These are phyloP conservation scores for Drosophila greeni DNA, from an alignment of 2,888 invertebrate species.

Conservation along the genomic window DNA sequence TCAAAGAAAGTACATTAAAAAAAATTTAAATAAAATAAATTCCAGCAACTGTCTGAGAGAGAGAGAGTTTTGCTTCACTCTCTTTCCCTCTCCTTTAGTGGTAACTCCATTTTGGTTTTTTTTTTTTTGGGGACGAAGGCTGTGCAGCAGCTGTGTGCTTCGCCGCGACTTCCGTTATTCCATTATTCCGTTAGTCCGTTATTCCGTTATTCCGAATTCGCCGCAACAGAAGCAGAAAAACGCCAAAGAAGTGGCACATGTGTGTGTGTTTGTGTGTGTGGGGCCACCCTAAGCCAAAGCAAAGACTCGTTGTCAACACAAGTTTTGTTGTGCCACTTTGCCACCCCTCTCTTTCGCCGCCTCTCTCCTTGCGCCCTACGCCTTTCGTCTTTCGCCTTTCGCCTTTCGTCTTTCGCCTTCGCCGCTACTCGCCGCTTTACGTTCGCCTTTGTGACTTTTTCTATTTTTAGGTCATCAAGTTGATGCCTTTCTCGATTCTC, in stretches of 20 bases:
- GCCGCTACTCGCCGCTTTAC: slow-evolving; percentile 6
- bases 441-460: slow-evolving; percentile 58
- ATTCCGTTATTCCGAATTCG: slow-evolving; percentile 27
- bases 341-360: slow-evolving; percentile 41
- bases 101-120: slow-evolving; percentile 10
- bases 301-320: slow-evolving; percentile 68
- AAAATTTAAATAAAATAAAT: slow-evolving; percentile 1
- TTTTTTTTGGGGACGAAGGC: slow-evolving; percentile 19
- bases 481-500: slow-evolving; percentile 49
- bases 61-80: background rate
- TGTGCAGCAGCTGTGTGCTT: slow-evolving; percentile 25
- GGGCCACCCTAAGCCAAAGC: slow-evolving; percentile 6
- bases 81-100: background rate
- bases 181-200: background rate
- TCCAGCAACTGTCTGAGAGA: background rate
- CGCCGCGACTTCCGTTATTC: slow-evolving; percentile 25
- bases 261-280: background rate
- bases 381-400: slow-evolving; percentile 3
- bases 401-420: slow-evolving; percentile 27
- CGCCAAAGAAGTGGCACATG: slow-evolving; percentile 1
- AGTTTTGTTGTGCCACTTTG: slow-evolving; percentile 71
- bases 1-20: background rate
- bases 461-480: slow-evolving; percentile 73
- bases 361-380: slow-evolving; percentile 3
- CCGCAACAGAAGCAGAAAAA: slow-evolving; percentile 31